Percentiles rank a stretch among this genome's conserved stretches.
phyloP scores from a whole-genome alignment of 1,140 invertebrate species.

The Bombus confusus region DNA sequence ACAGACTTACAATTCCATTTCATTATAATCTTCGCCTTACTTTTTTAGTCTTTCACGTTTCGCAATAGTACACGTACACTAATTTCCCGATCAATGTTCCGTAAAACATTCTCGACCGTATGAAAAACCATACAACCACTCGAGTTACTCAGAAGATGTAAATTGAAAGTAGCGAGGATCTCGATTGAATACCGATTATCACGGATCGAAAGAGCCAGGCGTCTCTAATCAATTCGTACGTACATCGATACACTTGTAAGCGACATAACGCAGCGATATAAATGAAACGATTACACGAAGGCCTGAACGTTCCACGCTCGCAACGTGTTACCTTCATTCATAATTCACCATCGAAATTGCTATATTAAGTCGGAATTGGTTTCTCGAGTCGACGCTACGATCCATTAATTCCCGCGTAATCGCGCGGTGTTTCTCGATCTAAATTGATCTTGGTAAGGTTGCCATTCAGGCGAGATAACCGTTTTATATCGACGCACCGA shows the following conservation, averaged over 20 bases:
- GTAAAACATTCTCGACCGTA: background rate
- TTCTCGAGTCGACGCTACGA: background rate
- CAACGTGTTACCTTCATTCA: background rate
- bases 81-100: background rate
- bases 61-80: too few species aligned
- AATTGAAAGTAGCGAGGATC: background rate
- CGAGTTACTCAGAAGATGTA: too few species aligned
- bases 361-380: conserved; percentile 15
- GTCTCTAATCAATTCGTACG: background rate
- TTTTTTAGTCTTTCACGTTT: too few species aligned
- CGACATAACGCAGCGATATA: background rate
- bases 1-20: background rate
- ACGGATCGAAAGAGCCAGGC: too few species aligned
- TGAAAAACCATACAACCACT: too few species aligned
- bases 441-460: conserved; percentile 28
- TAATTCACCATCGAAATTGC: conserved; percentile 23
- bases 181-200: background rate
- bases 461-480: conserved; percentile 5
- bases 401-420: conserved; percentile 16
- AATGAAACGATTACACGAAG: background rate
- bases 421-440: background rate
- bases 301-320: background rate
- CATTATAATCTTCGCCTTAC: too few species aligned
- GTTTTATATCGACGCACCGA: conserved; percentile 4
- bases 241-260: conserved; percentile 1